Base-by-base conservation (phyloP, 2,888 invertebrate genomes). In the Acholoe squamosa region DNA sequence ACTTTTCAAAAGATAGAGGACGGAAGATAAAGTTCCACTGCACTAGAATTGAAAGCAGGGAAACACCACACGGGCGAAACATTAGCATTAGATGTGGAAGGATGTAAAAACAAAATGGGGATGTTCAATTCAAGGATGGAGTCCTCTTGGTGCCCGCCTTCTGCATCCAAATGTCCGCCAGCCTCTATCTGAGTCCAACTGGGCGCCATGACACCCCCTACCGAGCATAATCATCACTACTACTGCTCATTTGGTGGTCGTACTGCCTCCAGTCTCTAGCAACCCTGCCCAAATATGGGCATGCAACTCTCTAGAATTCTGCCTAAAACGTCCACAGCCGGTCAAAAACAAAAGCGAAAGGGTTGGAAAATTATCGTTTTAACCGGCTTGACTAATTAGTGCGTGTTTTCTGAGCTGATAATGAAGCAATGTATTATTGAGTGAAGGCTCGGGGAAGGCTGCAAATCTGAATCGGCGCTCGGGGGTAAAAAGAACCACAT, bases 341-440 rank as follows among this genome's bases (percentile, higher is more conserved):
- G 33, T 28, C 34, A 16, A 84, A 84, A 84, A 84, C 28, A 31
- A 84, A n/a, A 51, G 43, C 51, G 84, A 84, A 43, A 34, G 84
- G 84, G 86, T 52, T 54, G 86, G 86, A 86, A 86, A 86, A 86
- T 86, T 54, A 86, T 86, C 86, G 86, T 86, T 86, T 86, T 86
- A 86, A 52, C 86, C 86, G 56, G 86, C 86, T 86, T 86, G 86
- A 86, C 86, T 86, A 86, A 86, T 86, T 86, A 86, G 52, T 86
- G 31, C 28, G 28, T 86, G 86, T 86, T 86, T 86, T 86, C 54
- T 54, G 86, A 54, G 86, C 33, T 86, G 86, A 86, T 86, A 86
- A 86, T 86, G 86, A 86, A 86, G 54, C 86, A 86, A 86, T 86
- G 86, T 86, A 86, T 86, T 86, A 86, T 86, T 86, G 86, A 86